Conservation (phyloP, 2,797 vertebrate species). For the Setipinna tenuifilis region DNA sequence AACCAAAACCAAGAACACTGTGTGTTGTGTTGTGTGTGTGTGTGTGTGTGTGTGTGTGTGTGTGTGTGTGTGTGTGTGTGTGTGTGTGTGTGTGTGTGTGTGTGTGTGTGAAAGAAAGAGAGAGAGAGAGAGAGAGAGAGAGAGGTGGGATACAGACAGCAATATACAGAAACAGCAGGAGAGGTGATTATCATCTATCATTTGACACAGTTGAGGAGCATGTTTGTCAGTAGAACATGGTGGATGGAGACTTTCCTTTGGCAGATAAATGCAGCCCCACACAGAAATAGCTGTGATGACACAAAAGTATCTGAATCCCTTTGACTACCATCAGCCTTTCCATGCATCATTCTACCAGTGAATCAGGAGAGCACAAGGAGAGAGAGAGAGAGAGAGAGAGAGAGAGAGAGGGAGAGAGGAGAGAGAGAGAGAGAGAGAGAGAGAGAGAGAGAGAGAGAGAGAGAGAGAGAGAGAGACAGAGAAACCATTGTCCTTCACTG, state of each 20-base stretch:
- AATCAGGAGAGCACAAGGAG: not conserved
- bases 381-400: not conserved
- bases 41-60: not conserved
- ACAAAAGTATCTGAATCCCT: not conserved
- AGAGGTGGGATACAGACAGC: not conserved
- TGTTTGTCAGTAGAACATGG: not conserved
- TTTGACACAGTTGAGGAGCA: not conserved
- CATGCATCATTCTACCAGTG: not conserved
- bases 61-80: not conserved
- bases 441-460: not conserved
- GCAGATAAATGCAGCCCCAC: not conserved
- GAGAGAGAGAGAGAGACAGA: constrained; percentile 38
- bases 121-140: not conserved
- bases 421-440: not conserved
- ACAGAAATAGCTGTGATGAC: not conserved
- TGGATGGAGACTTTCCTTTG: not conserved
- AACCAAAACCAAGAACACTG: not conserved
- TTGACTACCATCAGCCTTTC: not conserved
- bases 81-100: constrained; percentile 9
- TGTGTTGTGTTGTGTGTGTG: not conserved
- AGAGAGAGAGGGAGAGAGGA: not conserved
- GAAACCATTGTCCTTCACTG: constrained; percentile 25
- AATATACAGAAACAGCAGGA: not conserved
- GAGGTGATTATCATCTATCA: not conserved
- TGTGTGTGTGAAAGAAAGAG: not conserved